Evolutionary conservation across 35 echinoderm and acorn worm genomes (phyloP).

Genomic region (Amphiura filiformis): DNA sequence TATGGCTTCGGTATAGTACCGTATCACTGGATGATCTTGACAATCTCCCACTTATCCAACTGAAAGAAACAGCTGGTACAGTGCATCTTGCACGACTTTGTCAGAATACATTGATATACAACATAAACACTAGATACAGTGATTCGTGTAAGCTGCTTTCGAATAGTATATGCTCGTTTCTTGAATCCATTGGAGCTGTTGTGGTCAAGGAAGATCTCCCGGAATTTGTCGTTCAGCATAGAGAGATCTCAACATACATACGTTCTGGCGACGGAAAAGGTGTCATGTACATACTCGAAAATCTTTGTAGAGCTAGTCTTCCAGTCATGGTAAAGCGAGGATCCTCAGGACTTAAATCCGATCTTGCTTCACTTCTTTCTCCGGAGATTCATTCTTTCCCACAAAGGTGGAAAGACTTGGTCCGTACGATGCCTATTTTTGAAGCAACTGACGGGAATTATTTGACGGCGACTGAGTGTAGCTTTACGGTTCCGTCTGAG

Average conservation of each 20-base stretch:
- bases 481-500: background rate
- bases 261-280: background rate
- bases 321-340: background rate
- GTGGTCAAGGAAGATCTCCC: conserved; percentile 8
- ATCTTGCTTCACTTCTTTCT: background rate
- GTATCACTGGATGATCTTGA: background rate
- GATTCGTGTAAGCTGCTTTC: background rate
- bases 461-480: background rate
- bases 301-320: background rate
- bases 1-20: background rate
- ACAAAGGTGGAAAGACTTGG: background rate
- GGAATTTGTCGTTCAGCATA: background rate
- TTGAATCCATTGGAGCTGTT: conserved; percentile 13
- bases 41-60: background rate
- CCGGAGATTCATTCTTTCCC: background rate
- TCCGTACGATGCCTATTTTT: background rate
- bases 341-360: background rate
- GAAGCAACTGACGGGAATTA: background rate
- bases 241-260: background rate
- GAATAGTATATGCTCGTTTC: background rate
- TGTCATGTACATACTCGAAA: background rate
- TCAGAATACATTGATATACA: background rate
- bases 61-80: background rate
- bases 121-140: background rate
- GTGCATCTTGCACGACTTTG: background rate